These are phyloP conservation scores for Alosa sapidissima DNA, from an alignment of 2,797 vertebrate species.

Conservation along the genomic window DNA sequence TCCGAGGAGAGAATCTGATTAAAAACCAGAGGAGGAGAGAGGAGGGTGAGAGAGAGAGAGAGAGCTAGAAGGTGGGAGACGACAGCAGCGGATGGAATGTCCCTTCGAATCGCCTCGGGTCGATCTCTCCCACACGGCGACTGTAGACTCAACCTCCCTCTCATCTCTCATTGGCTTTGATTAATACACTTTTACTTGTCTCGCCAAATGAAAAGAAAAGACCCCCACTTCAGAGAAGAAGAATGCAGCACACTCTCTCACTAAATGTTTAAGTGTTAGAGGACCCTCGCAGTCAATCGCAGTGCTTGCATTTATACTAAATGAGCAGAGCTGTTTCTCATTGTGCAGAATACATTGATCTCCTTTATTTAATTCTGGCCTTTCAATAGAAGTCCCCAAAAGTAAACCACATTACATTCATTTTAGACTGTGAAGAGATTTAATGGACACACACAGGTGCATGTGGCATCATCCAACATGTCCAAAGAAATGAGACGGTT, in stretches of 20 bases:
- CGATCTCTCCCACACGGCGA: constrained; percentile 28
- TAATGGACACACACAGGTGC: not conserved
- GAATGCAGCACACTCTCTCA: not conserved
- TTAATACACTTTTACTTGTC: constrained; percentile 21
- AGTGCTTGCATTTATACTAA: not conserved
- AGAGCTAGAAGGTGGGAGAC: constrained; percentile 19
- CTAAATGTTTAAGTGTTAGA: constrained; percentile 10
- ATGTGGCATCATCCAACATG: not conserved
- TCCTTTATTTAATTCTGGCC: not conserved
- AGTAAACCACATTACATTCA: not conserved
- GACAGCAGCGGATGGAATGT: constrained; percentile 44
- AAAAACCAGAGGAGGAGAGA: constrained; percentile 42
- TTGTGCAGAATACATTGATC: not conserved
- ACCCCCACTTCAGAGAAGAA: not conserved
- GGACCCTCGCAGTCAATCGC: not conserved
- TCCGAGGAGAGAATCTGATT: constrained; percentile 32
- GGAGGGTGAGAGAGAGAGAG: constrained; percentile 19
- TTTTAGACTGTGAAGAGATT: not conserved
- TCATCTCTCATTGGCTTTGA: not conserved
- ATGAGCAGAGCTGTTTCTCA: not conserved
- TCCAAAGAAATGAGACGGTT: not conserved
- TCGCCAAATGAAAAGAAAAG: not conserved
- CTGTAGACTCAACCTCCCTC: not conserved
- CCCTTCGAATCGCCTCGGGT: constrained; percentile 32
- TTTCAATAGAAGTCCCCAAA: not conserved